These are phyloP conservation scores for Vultur gryphus DNA, from an alignment of 2,797 vertebrate species.

Conservation along the genomic window DNA sequence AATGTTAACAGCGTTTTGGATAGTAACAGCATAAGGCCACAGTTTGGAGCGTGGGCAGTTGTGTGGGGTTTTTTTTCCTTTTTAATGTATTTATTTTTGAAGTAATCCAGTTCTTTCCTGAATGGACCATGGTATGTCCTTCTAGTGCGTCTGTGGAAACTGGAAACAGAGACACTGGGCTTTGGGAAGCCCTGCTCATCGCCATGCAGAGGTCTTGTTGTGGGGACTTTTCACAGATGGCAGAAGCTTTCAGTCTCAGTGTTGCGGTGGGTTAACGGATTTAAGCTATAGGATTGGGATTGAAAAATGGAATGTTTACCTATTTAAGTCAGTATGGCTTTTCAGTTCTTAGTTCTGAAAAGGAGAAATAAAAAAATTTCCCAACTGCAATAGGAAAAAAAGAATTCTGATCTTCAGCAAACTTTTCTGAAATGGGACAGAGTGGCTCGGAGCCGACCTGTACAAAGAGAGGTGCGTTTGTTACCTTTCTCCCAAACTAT, in stretches of 20 bases:
- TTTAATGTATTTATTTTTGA: neutral
- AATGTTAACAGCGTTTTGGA: neutral
- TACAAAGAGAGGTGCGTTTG: neutral
- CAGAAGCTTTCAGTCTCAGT: neutral
- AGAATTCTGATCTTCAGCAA: neutral
- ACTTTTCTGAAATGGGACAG: neutral
- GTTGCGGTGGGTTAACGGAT: neutral
- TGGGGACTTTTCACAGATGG: neutral
- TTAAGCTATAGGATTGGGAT: neutral
- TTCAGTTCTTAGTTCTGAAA: neutral
- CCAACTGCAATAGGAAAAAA: neutral
- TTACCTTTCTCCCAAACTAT: neutral
- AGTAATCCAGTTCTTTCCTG: neutral
- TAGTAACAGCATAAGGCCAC: neutral
- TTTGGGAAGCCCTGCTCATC: neutral
- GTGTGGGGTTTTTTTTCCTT: neutral
- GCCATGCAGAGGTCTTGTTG: neutral
- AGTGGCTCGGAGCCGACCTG: neutral
- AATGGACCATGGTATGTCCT: neutral
- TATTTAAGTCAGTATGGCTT: neutral
- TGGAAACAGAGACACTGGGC: neutral
- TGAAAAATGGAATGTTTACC: neutral
- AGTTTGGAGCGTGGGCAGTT: neutral
- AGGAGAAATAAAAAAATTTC: neutral
- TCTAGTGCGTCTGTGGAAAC: neutral